Base-by-base conservation (phyloP, 2,797 vertebrate species). In the Cyclura pinguis region DNA sequence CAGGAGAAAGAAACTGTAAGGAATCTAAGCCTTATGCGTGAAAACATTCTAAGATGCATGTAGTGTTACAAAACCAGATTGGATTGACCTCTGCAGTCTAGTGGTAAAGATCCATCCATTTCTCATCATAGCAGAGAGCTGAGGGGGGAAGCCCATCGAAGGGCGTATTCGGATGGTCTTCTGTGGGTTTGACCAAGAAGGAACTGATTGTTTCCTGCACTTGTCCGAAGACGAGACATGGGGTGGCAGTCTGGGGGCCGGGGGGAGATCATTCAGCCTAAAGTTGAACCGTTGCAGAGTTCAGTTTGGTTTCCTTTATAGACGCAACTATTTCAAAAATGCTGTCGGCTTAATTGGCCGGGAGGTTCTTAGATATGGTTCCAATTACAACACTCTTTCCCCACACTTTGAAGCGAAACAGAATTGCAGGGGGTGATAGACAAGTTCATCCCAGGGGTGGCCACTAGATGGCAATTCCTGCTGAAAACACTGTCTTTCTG, bases 321-420 rank as follows among this genome's bases (percentile, higher is more conserved):
- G 78, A 90, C 86, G 62, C 62, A 90, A 80, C 82, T 94, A 93
- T 93, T 92, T 90, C 82, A 93, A 64, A 86, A 92, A 86, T 93
- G 84, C 78, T 89, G 80, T 88, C 38, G 27, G 87, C 85, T 88
- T 89, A 91, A 93, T 90, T 89, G 85, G 42, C 67, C 52, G 67
- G 89, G 78, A 35, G 92, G 84, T 80, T 80, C 38, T 64, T 78
- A 38, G 80, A 29, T 84, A 57, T 90, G 93, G 92, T 94, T 95
- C 80, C 92, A 95, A 92, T 94, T 92, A 89, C 18, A 24, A 77
- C 18, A 18, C 9, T 42, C 8, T 16, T 50, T 32, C 59, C 29
- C 82, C 13, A 4, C 14, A 1, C 32, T 27, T 87, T 50, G 80
- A 83, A 77, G 76, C 67, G 35, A 74, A 85, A 12, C 6, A n/a